phyloP scores from a whole-genome alignment of 1,140 invertebrate species.

The Dendroctonus valens region DNA sequence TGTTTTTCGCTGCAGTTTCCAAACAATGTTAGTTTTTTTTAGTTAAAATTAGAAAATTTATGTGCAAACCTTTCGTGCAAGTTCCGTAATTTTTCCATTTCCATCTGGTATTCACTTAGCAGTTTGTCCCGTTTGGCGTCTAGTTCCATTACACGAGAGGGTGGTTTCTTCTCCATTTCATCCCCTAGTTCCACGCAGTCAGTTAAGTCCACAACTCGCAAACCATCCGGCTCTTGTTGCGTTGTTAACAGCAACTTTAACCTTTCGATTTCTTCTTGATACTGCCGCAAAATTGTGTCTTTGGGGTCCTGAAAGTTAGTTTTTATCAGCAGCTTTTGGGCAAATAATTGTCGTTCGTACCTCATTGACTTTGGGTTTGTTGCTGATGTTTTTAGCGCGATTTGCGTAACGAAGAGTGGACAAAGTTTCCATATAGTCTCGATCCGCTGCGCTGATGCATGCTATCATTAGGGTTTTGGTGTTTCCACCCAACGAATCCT shows the following conservation, averaged over 20 bases:
- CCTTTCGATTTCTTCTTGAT: conserved; percentile 82
- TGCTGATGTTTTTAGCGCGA: conserved; percentile 90
- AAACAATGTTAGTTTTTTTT: neutral
- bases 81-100: conserved; percentile 52
- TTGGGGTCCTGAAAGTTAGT: conserved; percentile 68
- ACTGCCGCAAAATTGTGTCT: conserved; percentile 83
- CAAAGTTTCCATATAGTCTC: conserved; percentile 89
- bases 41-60: neutral
- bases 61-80: conserved; percentile 47
- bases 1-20: conserved; percentile 45
- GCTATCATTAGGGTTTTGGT: conserved; percentile 94
- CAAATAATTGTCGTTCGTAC: conserved; percentile 42
- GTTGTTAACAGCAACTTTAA: conserved; percentile 67
- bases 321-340: conserved; percentile 8
- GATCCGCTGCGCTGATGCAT: conserved; percentile 84
- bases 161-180: neutral
- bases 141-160: conserved; percentile 38
- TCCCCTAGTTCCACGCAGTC: conserved; percentile 20
- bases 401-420: conserved; percentile 87
- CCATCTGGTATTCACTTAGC: conserved; percentile 51
- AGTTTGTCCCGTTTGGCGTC: conserved; percentile 47
- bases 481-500: conserved; percentile 92
- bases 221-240: conserved; percentile 31
- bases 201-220: conserved; percentile 42
- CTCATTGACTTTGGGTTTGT: conserved; percentile 90